These are phyloP conservation scores for Chironomus tepperi DNA, from an alignment of 1,140 invertebrate species.

Conservation along the genomic window DNA sequence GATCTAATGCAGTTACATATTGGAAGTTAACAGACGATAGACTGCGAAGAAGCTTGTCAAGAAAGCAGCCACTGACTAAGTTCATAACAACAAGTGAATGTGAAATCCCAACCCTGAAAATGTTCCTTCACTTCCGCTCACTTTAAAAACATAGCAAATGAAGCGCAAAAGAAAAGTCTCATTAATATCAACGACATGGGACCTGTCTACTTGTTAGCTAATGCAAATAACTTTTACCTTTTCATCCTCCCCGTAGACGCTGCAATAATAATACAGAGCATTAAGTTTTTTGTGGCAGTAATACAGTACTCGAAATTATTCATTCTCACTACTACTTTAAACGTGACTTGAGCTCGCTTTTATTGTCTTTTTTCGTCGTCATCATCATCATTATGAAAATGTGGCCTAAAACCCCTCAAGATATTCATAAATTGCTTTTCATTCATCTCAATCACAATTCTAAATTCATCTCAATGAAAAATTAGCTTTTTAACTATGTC, in stretches of 20 bases:
- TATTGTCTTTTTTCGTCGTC: neutral
- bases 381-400: no score
- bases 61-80: no score
- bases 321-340: neutral
- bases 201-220: neutral
- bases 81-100: no score
- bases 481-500: neutral
- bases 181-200: neutral
- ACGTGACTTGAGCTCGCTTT: neutral
- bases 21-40: no score
- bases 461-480: neutral
- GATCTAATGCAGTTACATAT: no score
- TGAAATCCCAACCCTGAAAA: no score
- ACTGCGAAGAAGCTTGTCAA: no score
- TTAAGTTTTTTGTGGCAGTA: neutral
- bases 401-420: neutral
- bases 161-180: neutral
- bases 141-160: neutral
- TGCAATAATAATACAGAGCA: neutral
- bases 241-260: neutral
- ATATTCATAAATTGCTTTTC: neutral
- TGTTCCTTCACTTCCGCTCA: no score
- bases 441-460: constrained; percentile 3
- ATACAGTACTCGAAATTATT: neutral
- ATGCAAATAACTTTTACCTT: neutral